Base-by-base conservation (phyloP, 2,797 vertebrate species). In the Clarias pachynema region DNA sequence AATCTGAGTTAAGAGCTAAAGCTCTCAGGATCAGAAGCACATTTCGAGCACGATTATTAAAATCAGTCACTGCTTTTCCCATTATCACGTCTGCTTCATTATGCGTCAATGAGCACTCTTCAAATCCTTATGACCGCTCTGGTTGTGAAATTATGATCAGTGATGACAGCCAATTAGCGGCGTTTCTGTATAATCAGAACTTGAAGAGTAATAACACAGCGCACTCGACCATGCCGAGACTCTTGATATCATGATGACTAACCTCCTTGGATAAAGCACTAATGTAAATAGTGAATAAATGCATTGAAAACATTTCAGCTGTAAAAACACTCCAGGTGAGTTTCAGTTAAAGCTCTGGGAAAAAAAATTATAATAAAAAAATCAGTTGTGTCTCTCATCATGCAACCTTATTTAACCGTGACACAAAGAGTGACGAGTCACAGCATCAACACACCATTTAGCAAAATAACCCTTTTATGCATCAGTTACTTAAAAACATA, bases 201-300 rank as follows among this genome's bases (percentile, higher is more conserved):
- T 18, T 69, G 82, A 73, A 86, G 69, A 84, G 84, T 84, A 87
- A 68, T 66, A 84, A 83, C 66, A 63, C 73, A 65, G 83, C 57
- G 70, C 82, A 80, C 86, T 89, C 69, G 78, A 86, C 62, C 82
- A 85, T 37, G n/a, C 6, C 31, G 37, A 88, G 86, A 78, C 79
- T 31, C 82, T 85, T 86, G 85, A 87, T 75, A 60, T 79, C 68
- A 79, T 82, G 85, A 89, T 53, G 69, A 66, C 81, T 78, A 81
- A 73, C 56, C 66, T 75, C 74, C 59, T 69, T 40, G 49, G 34
- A 84, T 80, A 10, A 79, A 75, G 80, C 34, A 66, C 56, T 68
- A 44, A 44, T 22, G 74, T 12, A 56, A 81, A 66, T 4, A 37
- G 37, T 12, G 37, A 24, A 65, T 18, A 68, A 69, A 31, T 56